Percentiles rank a stretch among this genome's conserved stretches.
Evolutionary conservation across 37 sponge, comb jelly and placozoan species (phyloP).

Genomic region (Corticium candelabrum): DNA sequence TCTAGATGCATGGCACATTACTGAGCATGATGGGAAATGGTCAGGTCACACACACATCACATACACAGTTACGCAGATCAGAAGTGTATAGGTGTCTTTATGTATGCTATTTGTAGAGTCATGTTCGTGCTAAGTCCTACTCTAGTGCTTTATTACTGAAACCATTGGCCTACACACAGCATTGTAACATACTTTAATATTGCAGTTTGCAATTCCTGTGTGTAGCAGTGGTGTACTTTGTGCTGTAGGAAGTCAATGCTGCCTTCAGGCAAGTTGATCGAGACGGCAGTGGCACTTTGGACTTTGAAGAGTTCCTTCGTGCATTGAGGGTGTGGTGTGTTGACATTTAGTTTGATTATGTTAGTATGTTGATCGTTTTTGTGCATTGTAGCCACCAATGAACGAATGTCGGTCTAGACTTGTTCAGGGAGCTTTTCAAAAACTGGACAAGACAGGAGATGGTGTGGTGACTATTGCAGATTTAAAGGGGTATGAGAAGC

Average conservation of each 20-base stretch:
- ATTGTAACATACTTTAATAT: too few relatives aligned
- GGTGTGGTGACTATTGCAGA: constrained; percentile 86
- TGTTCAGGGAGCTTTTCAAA: constrained; percentile 64
- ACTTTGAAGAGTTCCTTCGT: constrained; percentile 88
- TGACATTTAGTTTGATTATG: background rate
- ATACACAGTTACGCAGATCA: too few relatives aligned
- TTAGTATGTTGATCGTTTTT: background rate
- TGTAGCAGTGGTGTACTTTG: too few relatives aligned
- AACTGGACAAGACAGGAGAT: constrained; percentile 90
- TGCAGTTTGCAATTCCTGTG: too few relatives aligned
- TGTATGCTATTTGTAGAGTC: too few relatives aligned
- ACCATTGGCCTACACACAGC: too few relatives aligned
- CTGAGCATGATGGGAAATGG: too few relatives aligned
- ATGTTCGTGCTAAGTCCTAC: too few relatives aligned
- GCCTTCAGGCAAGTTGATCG: constrained; percentile 65
- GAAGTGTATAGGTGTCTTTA: too few relatives aligned
- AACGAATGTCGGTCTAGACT: constrained; percentile 42
- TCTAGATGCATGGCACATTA: too few relatives aligned
- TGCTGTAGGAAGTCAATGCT: constrained; percentile 60
- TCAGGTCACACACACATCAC: too few relatives aligned
- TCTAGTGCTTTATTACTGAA: too few relatives aligned
- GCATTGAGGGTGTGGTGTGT: constrained; percentile 50
- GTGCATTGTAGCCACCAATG: constrained; percentile 79
- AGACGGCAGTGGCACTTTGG: constrained; percentile 61
- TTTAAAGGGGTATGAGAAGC: constrained; percentile 84